Evolutionary conservation across 2,113 vertebrate genomes (phyloP), one percentile per base, ranked within the genome.

Genomic region (Canis aureus): DNA sequence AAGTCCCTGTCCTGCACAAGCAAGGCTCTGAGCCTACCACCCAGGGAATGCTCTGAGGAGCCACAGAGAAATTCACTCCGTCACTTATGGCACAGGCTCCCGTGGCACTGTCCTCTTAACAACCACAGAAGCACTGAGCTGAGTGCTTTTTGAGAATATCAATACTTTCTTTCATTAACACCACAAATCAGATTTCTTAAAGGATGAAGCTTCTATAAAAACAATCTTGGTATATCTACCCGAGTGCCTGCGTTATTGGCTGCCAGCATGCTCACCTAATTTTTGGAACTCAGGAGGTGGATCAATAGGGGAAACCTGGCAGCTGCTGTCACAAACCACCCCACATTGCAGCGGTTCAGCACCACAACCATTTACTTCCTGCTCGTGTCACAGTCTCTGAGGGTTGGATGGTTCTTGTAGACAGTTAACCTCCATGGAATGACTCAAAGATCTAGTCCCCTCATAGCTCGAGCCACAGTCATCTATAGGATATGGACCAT

Each of bases 101-200:
- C 29, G 1, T 3, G 59, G 29, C 17, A 83, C 67, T 29, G 16
- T 38, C n/a, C 67, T 91, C n/a, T 51, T 67, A 49, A 57, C 57
- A 83, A 49, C 8, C 22, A 43, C 25, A 88, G 89, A 88, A 67
- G 55, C 12, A 93, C 20, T 74, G 29, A 23, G 53, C 27, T 51
- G 25, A 97, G 55, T 35, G 38, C 94, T 83, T 96, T 74, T 76
- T 76, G 51, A 97, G 57, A 92, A 23, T 67, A 94, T 64, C 71
- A 80, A 27, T 59, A 66, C 8, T 69, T 91, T 38, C 69, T 96
- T 57, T 92, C 60, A 38, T 59, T 80, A 93, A 66, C 60, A 93
- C 91, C 66, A 91, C 15, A 59, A 92, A 55, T 11, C 23, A 25
- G 25, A 67, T 92, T 91, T 86, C 59, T 74, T 71, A 92, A 97